A percentile compares a stretch with the other conserved stretches of the same genome.
Evolutionary conservation across 2,888 invertebrate genomes (phyloP).

Genomic region (Anthophora plumipes): DNA sequence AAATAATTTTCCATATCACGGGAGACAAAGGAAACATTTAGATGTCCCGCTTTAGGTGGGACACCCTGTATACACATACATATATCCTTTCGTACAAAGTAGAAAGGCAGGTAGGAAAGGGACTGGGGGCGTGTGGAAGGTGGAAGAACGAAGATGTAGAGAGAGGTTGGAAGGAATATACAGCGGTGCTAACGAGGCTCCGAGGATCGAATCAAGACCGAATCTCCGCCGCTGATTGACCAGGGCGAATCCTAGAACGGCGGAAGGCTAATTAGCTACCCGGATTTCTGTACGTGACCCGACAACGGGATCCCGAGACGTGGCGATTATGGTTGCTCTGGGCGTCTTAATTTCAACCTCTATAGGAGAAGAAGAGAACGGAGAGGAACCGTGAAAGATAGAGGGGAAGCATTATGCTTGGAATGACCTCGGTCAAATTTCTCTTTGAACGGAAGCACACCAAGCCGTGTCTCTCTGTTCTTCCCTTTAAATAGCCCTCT

Average conservation of each 20-base stretch:
- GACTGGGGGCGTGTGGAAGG: not conserved
- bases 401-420: conserved; percentile 45
- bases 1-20: no score
- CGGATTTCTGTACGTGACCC: conserved; percentile 73
- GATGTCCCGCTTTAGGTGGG: no score
- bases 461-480: conserved; percentile 20
- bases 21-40: no score
- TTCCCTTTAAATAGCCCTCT: conserved; percentile 41
- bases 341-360: conserved; percentile 72
- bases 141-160: not conserved
- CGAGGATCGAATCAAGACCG: conserved; percentile 78
- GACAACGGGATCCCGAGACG: conserved; percentile 73
- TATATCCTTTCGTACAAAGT: conserved; percentile 33
- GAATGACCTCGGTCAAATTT: conserved; percentile 68
- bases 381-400: conserved; percentile 18
- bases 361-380: not conserved
- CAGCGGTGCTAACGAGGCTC: conserved; percentile 75
- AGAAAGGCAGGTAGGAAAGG: conserved; percentile 3
- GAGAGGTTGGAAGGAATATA: conserved; percentile 53
- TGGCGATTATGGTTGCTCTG: conserved; percentile 72
- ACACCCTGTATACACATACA: not conserved
- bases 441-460: conserved; percentile 65
- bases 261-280: conserved; percentile 73
- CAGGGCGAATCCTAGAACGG: conserved; percentile 68
- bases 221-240: conserved; percentile 76